Base-by-base conservation (phyloP, 2,113 vertebrate genomes). In the Sclerurus mexicanus region DNA sequence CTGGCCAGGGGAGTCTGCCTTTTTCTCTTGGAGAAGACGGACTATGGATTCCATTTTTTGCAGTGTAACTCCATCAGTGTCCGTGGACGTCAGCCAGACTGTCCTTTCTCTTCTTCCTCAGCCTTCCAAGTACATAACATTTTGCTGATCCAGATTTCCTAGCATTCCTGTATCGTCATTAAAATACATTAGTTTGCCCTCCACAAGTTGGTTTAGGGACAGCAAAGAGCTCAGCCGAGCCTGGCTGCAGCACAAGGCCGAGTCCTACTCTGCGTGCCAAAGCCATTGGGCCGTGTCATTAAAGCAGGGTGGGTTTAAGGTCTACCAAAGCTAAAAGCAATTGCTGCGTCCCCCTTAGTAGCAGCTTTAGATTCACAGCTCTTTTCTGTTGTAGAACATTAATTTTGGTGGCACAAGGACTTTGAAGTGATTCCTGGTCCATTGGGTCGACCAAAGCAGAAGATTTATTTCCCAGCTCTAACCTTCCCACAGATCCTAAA, bases 1-100 rank as follows among this genome's bases (percentile, higher is more conserved):
- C 93, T 95, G 95, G 95, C 95, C 93, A 93, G 89, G 91, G 93
- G 93, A 95, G 93, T 89, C 89, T 89, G 93, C 72, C 60, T 71
- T 84, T 52, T 77, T 62, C 82, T 88, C 52, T 30, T 42, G 90
- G 90, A 92, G 92, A 89, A 78, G 88, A 81, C 64, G 59, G 85
- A 8, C 35, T 42, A 0, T 74, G 91, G 80, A 81, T 77, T 81
- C 62, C 19, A 3, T 74, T 77, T 83, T 74, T 79, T 52, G 79
- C 50, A 31, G 85, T 14, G 49, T n/a, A 42, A 39, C 66, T 78
- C 87, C 87, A 72, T 75, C 85, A 39, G 0, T 81, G 80, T 81
- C 89, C 67, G 68, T 59, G 76, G 64, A 7, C 44, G 37, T 89
- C 47, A 92, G 76, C 76, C 80, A 93, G 47, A 16, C 83, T 47